phyloP scores from a whole-genome alignment of 2,888 invertebrate species.

The Drosophila borborema region DNA sequence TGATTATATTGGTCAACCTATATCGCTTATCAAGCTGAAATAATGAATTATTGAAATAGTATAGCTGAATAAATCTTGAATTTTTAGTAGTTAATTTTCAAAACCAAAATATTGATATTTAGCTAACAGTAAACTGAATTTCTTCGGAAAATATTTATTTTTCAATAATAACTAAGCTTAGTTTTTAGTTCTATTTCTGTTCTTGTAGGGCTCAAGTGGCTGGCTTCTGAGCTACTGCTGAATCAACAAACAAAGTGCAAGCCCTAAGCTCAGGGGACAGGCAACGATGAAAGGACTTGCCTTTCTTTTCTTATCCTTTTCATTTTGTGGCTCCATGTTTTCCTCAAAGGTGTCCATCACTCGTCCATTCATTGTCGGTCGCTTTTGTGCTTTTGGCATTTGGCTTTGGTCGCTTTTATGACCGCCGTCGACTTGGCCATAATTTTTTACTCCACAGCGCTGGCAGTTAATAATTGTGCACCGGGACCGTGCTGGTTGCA shows the following conservation, averaged over 20 bases:
- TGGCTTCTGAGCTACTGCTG: constrained; percentile 8
- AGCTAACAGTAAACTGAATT: not conserved
- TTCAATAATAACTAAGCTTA: not conserved
- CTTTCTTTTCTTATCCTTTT: constrained; percentile 3
- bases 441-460: constrained; percentile 15
- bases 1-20: no score
- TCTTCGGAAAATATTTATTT: not conserved
- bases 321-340: not conserved
- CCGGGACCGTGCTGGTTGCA: constrained; percentile 25
- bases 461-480: constrained; percentile 55
- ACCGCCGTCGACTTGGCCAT: constrained; percentile 37
- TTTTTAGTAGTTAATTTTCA: not conserved
- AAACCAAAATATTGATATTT: not conserved
- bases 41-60: no score
- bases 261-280: constrained; percentile 17
- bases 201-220: not conserved
- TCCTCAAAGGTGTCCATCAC: constrained; percentile 40
- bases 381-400: constrained; percentile 62
- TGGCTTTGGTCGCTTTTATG: constrained; percentile 53
- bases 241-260: constrained; percentile 15
- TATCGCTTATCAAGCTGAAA: no score
- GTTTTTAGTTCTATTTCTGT: not conserved
- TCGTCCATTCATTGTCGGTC: constrained; percentile 52
- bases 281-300: constrained; percentile 24
- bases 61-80: not conserved